Evolutionary conservation across 2,797 vertebrate genomes (phyloP).

Genomic region (Characodon lateralis): DNA sequence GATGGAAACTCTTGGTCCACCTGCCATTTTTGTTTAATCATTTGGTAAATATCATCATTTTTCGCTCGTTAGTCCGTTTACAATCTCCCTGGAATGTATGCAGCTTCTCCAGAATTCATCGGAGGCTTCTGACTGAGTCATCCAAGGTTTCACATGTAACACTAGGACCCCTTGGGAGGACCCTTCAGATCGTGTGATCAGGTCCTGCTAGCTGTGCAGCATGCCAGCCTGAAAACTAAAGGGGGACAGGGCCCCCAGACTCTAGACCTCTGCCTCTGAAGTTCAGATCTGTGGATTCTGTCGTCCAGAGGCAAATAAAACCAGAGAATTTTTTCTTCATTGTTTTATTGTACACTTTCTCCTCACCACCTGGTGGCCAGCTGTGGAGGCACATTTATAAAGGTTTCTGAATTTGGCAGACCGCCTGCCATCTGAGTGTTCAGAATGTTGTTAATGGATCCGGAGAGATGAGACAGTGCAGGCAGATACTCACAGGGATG

Average conservation of each 20-base stretch:
- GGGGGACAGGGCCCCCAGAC: too few relatives aligned
- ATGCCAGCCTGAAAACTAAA: neutral
- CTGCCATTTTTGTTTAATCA: too few relatives aligned
- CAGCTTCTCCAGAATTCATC: too few relatives aligned
- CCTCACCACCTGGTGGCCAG: neutral
- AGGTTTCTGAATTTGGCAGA: neutral
- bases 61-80: too few relatives aligned
- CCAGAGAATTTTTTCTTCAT: too few relatives aligned
- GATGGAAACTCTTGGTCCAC: too few relatives aligned
- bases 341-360: too few relatives aligned
- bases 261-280: neutral
- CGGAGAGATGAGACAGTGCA: neutral
- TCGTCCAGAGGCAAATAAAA: too few relatives aligned
- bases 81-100: too few relatives aligned
- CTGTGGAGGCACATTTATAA: neutral
- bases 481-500: conserved; percentile 86
- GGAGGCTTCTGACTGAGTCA: too few relatives aligned
- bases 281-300: too few relatives aligned
- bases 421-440: neutral
- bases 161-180: neutral
- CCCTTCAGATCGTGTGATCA: neutral
- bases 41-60: too few relatives aligned
- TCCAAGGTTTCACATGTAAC: neutral
- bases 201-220: neutral
- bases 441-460: neutral